Evolutionary conservation across 2,113 vertebrate genomes (phyloP), one percentile per base, ranked within the genome.

Genomic region (Phainopepla nitens): DNA sequence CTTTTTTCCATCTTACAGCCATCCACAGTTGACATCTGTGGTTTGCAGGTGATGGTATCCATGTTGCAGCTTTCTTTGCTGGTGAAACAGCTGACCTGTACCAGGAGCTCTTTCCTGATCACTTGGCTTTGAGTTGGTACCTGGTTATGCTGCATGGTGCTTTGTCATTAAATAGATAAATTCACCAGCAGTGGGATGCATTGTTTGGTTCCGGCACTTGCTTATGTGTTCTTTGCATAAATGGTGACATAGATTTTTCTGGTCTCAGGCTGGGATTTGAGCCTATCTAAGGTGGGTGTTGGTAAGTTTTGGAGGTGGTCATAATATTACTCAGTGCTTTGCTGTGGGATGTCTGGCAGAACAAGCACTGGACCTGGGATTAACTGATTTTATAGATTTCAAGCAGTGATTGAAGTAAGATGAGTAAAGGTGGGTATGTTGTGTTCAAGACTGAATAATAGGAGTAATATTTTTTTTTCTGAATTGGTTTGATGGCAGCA

Each of bases 101-200:
- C 27, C 33, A 50, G 75, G 24, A 82, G 21, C 47, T 81, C 29
- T 64, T 91, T 42, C 7, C 19, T 58, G 24, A 27, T 75, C 14
- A 3, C 33, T 47, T 44, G 47, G 33, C 60, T 89, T 51, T 75
- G 51, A 49, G 44, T 15, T 29, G 42, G 33, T 87, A 35, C 15
- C 29, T 75, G 49, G 9, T 54, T 68, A 35, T 22, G 10, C 27
- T 68, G 44, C 35, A 35, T 28, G 17, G 24, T 75, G 51, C 29
- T 87, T 68, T 82, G 56, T 23, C 31, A 20, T 53, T 41, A 36
- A 86, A 53, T 15, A 23, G 39, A n/a, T 49, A 47, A 60, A 72
- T 35, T 61, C 2, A 4, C 6, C 45, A 69, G 36, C 41, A 88
- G 36, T 1, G 0, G 17, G 24, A 41, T 14, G 20, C 4, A 0